A percentile compares a stretch with the other conserved stretches of the same genome.
Evolutionary conservation across 35 echinoderm and acorn worm genomes (phyloP).

Genomic region (Patiria miniata): DNA sequence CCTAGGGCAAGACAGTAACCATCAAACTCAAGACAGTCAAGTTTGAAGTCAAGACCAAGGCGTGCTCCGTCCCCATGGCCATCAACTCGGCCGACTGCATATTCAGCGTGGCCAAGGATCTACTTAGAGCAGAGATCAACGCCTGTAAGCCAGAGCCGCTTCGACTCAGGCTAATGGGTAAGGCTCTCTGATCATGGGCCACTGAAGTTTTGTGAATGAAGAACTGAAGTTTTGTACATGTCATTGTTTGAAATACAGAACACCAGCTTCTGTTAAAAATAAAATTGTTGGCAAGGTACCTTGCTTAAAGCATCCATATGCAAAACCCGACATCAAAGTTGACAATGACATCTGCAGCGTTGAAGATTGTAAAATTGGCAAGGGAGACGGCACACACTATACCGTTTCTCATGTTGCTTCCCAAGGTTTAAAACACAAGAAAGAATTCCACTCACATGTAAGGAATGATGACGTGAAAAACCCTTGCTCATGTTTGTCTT

Average conservation of each 20-base stretch:
- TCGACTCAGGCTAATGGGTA: constrained; percentile 92
- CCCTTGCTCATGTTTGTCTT: too few relatives aligned
- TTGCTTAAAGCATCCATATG: neutral
- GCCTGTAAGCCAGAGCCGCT: constrained; percentile 66
- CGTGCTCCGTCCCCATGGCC: constrained; percentile 26
- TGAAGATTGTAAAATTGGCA: too few relatives aligned
- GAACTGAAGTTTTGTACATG: too few relatives aligned
- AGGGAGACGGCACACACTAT: too few relatives aligned
- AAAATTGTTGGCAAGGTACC: too few relatives aligned
- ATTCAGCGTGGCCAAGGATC: constrained; percentile 62
- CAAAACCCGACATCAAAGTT: neutral
- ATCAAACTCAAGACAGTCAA: constrained; percentile 86
- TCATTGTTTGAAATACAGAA: too few relatives aligned
- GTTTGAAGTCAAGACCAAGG: constrained; percentile 89
- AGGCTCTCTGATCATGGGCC: neutral
- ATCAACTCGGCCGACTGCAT: constrained; percentile 60
- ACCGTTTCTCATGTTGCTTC: too few relatives aligned
- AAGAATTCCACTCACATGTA: neutral
- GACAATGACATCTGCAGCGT: neutral
- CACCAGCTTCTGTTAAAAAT: too few relatives aligned
- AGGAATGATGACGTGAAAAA: neutral
- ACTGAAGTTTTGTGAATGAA: too few relatives aligned
- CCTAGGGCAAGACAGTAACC: constrained; percentile 74
- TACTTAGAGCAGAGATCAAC: constrained; percentile 82
- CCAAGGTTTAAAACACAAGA: neutral